Percentiles rank a stretch among this genome's conserved stretches.
Evolutionary conservation across 1,140 invertebrate genomes (phyloP).

Genomic region (Uloborus diversus): DNA sequence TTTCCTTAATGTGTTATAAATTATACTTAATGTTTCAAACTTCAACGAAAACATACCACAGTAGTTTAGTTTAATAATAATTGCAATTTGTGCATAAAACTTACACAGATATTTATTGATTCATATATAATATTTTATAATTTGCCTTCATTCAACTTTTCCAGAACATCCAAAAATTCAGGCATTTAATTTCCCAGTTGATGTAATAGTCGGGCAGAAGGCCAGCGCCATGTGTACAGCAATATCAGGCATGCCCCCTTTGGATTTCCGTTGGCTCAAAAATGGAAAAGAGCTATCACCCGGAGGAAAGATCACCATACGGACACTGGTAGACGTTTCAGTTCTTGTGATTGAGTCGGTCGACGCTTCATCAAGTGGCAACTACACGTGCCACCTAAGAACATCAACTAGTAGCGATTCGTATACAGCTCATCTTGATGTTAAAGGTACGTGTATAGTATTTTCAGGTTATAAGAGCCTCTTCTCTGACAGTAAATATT

Average conservation of each 20-base stretch:
- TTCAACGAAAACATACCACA: too few species aligned
- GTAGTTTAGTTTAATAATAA: too few species aligned
- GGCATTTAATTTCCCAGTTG: conserved; percentile 34
- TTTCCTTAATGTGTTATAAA: too few species aligned
- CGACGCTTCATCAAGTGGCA: conserved; percentile 58
- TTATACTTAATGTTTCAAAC: too few species aligned
- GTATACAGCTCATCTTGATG: conserved; percentile 43
- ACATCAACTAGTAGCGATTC: conserved; percentile 60
- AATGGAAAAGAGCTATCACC: conserved; percentile 37
- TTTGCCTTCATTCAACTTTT: too few species aligned
- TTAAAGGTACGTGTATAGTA: conserved; percentile 28
- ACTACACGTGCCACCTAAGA: conserved; percentile 61
- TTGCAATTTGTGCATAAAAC: too few species aligned
- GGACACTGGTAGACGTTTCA: conserved; percentile 22
- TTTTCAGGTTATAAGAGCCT: too few species aligned
- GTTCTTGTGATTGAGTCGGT: conserved; percentile 31
- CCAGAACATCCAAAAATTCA: conserved; percentile 35
- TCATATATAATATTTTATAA: too few species aligned
- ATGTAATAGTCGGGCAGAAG: conserved; percentile 40
- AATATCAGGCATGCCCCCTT: conserved; percentile 22
- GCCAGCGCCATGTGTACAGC: conserved; percentile 34
- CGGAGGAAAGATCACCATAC: background rate
- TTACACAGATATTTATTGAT: too few species aligned
- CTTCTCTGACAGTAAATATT: too few species aligned
- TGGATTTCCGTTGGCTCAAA: conserved; percentile 39